Evolutionary conservation across 2,797 vertebrate species (phyloP).

Genomic region (Scyliorhinus canicula): DNA sequence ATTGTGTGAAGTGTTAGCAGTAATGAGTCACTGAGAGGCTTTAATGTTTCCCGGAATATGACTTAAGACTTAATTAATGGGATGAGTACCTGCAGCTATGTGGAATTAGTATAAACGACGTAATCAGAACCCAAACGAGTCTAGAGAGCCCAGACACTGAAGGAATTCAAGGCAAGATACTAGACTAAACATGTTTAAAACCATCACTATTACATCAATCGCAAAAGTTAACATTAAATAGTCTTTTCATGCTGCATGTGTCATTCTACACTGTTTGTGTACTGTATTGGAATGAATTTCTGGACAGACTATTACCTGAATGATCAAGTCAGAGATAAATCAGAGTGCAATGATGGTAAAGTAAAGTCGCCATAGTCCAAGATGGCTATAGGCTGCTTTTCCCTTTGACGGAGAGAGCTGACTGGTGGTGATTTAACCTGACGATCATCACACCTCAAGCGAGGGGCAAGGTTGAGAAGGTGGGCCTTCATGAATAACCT

Average conservation of each 20-base stretch:
- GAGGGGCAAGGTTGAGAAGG: too few species aligned
- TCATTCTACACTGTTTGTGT: background rate
- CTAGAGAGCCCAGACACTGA: background rate
- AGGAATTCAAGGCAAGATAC: background rate
- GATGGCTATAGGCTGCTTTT: too few species aligned
- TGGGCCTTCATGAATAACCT: too few species aligned
- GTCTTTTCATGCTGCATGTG: background rate
- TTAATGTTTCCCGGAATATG: background rate
- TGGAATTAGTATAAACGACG: background rate
- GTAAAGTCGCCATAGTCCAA: too few species aligned
- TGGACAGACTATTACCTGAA: background rate
- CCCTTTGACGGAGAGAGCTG: too few species aligned
- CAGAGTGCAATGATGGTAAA: background rate
- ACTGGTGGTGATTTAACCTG: too few species aligned
- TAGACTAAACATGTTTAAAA: slow-evolving; percentile 15
- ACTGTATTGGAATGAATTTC: background rate
- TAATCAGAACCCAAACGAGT: background rate
- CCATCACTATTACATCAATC: background rate
- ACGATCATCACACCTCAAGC: too few species aligned
- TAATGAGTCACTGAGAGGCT: background rate
- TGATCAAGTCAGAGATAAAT: background rate
- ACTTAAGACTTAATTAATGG: background rate
- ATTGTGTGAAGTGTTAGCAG: background rate
- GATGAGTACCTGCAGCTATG: background rate
- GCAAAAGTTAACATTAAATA: background rate